These are phyloP conservation scores for Amphipyra tragopoginis DNA, from an alignment of 2,888 invertebrate species.

Conservation along the genomic window DNA sequence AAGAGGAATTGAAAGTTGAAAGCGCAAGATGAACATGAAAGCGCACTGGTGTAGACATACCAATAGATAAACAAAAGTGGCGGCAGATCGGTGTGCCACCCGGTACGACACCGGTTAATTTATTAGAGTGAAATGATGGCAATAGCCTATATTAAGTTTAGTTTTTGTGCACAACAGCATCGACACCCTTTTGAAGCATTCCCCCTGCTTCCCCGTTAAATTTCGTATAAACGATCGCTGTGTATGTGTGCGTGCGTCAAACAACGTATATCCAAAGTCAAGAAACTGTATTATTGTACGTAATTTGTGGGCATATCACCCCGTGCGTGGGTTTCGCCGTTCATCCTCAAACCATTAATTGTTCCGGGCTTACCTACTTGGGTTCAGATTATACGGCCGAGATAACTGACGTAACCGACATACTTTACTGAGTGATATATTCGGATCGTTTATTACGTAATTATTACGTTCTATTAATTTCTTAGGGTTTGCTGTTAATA, in stretches of 20 bases:
- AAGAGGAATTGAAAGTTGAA: too few species aligned
- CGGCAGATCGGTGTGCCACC: too few species aligned
- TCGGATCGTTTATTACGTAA: conserved; percentile 24
- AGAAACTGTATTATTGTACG: background rate
- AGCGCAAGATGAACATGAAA: too few species aligned
- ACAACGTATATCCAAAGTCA: background rate
- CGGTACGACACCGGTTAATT: too few species aligned
- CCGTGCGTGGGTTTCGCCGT: conserved; percentile 3
- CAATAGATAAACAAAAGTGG: too few species aligned
- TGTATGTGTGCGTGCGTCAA: background rate
- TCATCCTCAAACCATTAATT: conserved; percentile 67
- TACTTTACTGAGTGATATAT: conserved; percentile 34
- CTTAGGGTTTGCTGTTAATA: background rate
- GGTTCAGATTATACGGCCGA: conserved; percentile 64
- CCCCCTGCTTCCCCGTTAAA: background rate
- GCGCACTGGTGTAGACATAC: too few species aligned
- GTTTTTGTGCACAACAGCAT: too few species aligned
- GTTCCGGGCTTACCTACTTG: conserved; percentile 57
- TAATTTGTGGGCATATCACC: conserved; percentile 5
- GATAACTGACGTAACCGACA: conserved; percentile 45
- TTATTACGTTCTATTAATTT: conserved; percentile 20
- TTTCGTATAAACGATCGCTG: background rate
- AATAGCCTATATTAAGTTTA: too few species aligned
- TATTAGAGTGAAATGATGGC: too few species aligned
- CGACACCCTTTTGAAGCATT: too few species aligned